These are phyloP conservation scores for Solenopsis invicta DNA, from an alignment of 1,140 invertebrate genomes.

Conservation along the genomic window DNA sequence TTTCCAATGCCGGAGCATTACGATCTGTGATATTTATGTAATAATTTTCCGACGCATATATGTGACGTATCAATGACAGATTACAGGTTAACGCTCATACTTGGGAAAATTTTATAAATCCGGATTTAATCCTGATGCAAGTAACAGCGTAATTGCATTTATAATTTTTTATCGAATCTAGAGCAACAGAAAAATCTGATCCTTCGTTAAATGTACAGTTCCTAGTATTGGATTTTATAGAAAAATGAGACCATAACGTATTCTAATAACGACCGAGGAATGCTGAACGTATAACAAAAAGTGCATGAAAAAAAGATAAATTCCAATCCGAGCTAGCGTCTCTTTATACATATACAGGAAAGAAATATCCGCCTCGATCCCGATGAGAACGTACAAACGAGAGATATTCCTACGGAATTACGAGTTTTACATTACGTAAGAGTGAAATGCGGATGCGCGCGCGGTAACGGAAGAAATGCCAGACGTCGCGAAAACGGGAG, in stretches of 20 bases:
- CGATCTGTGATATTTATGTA: slow-evolving; percentile 21
- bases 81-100: neutral
- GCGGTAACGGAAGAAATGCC: slow-evolving; percentile 35
- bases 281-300: neutral
- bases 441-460: slow-evolving; percentile 44
- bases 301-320: neutral
- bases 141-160: neutral
- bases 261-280: neutral
- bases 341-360: neutral
- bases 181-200: neutral
- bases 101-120: neutral
- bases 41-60: neutral
- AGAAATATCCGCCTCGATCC: too few relatives aligned
- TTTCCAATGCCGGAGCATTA: neutral
- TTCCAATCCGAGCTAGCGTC: neutral
- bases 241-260: neutral
- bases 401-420: neutral
- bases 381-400: neutral
- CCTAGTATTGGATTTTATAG: neutral
- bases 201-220: neutral
- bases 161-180: neutral
- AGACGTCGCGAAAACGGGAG: slow-evolving; percentile 15
- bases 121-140: neutral
- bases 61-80: neutral
- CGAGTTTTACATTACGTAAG: slow-evolving; percentile 17